These are phyloP conservation scores for Bombus cullumanus DNA, from an alignment of 1,140 invertebrate species.

Conservation along the genomic window DNA sequence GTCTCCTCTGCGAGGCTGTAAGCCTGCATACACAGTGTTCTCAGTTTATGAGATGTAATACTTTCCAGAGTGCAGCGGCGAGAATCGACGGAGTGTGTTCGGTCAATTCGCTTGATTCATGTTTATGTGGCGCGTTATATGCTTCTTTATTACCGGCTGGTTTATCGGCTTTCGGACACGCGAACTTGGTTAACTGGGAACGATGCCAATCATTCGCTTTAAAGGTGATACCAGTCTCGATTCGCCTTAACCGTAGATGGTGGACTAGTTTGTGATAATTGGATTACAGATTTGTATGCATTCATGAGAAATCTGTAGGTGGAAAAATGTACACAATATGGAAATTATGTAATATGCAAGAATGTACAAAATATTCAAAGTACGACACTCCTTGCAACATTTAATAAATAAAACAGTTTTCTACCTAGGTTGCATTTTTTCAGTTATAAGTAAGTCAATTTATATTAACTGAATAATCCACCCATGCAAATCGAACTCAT, in stretches of 20 bases:
- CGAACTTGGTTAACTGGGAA: not conserved
- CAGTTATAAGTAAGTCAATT: not conserved
- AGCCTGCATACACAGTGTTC: slow-evolving; percentile 63
- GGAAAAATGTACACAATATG: too few species aligned
- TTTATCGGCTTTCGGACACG: slow-evolving; percentile 10
- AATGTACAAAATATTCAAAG: too few species aligned
- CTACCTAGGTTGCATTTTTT: too few species aligned
- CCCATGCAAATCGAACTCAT: not conserved
- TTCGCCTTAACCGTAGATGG: not conserved
- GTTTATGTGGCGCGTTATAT: slow-evolving; percentile 10
- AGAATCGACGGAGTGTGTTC: slow-evolving; percentile 14
- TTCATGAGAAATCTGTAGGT: too few species aligned
- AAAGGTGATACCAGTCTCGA: too few species aligned
- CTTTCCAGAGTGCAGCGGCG: slow-evolving; percentile 34
- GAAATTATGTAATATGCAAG: too few species aligned
- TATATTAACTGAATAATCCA: not conserved
- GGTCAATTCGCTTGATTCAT: slow-evolving; percentile 40
- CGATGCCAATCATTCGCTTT: not conserved
- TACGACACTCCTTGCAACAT: too few species aligned
- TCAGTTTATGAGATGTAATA: slow-evolving; percentile 65
- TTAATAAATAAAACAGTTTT: too few species aligned
- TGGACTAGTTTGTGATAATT: too few species aligned
- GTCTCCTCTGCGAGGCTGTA: slow-evolving; percentile 50
- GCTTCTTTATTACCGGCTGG: slow-evolving; percentile 24
- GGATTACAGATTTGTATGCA: too few species aligned